These are phyloP conservation scores for Acinonyx jubatus DNA, from an alignment of 2,113 vertebrate species.

Conservation along the genomic window DNA sequence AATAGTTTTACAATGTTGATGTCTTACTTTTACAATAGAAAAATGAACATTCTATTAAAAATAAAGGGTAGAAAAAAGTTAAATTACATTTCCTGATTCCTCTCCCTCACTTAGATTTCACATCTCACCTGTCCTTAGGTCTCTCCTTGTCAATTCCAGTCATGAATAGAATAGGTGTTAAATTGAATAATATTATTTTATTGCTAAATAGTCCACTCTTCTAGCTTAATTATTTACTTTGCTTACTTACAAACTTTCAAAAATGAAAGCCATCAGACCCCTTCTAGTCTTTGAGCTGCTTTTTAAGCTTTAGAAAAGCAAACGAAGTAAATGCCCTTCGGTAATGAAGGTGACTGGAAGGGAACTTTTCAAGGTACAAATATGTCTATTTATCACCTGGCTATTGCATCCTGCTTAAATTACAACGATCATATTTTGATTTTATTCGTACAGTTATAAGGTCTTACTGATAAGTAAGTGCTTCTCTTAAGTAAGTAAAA, in stretches of 20 bases:
- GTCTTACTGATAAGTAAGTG: constrained; percentile 61
- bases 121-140: constrained; percentile 17
- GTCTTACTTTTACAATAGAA: background rate
- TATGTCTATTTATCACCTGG: constrained; percentile 52
- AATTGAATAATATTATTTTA: constrained; percentile 9
- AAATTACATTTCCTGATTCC: background rate
- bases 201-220: constrained; percentile 48
- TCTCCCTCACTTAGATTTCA: background rate
- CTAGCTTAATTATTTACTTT: constrained; percentile 1
- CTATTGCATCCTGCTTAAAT: constrained; percentile 47
- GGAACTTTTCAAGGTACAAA: constrained; percentile 65
- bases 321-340: constrained; percentile 44
- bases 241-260: constrained; percentile 54
- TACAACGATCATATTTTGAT: constrained; percentile 54
- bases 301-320: constrained; percentile 55
- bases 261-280: constrained; percentile 8
- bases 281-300: background rate
- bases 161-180: constrained; percentile 13
- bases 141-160: background rate
- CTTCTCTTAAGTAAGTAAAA: constrained; percentile 73
- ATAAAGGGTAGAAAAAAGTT: background rate
- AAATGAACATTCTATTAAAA: constrained; percentile 5
- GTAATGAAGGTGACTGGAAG: constrained; percentile 50
- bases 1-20: constrained; percentile 17
- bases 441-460: constrained; percentile 56